Evolutionary conservation across 2,797 vertebrate species (phyloP), one percentile per base, ranked within the genome.

Genomic region (Sebastes cheni): DNA sequence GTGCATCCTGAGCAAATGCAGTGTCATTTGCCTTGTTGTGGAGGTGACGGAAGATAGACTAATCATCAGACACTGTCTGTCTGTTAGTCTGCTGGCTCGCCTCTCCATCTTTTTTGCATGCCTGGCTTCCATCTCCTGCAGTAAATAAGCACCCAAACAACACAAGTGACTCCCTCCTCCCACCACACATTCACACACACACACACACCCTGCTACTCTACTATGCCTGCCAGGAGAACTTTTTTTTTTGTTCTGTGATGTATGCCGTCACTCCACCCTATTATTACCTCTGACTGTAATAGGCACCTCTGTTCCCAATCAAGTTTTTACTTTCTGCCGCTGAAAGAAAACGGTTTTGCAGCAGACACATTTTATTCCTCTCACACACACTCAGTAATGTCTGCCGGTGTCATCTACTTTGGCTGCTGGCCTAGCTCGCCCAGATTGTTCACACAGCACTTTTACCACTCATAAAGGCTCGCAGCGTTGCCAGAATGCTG

Each of bases 221-320:
- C 86, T 65, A 56, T 64, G 77, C 60, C 83, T 86, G 90, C 83
- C 89, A 86, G 86, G 77, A 87, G 79, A 72, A 74, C n/a, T 78
- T 86, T 80, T 86, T 81, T 86, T 75, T 76, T 77, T 82, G 74
- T 82, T 81, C 76, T 90, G 87, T 90, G 89, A 91, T 90, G 81
- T 68, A 73, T 74, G 84, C 86, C 80, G 64, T 89, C 89, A 75
- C 66, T 69, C 75, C 85, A 92, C 88, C 91, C 91, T 91, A 61
- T 92, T 80, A 94, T 95, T 95, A 95, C 88, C 86, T 79, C 88
- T 87, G 91, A 90, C 92, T 89, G 87, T 93, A 93, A 95, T 95
- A 80, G 87, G 87, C 85, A 90, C 92, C 90, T 93, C 85, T 88
- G 88, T 88, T 90, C 84, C 88, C 91, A 91, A 91, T 93, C 91